Evolutionary conservation across 53 echinoderm and acorn worm species (phyloP), one percentile per base, ranked within the genome.

Genomic region (Hippasteria phrygiana): DNA sequence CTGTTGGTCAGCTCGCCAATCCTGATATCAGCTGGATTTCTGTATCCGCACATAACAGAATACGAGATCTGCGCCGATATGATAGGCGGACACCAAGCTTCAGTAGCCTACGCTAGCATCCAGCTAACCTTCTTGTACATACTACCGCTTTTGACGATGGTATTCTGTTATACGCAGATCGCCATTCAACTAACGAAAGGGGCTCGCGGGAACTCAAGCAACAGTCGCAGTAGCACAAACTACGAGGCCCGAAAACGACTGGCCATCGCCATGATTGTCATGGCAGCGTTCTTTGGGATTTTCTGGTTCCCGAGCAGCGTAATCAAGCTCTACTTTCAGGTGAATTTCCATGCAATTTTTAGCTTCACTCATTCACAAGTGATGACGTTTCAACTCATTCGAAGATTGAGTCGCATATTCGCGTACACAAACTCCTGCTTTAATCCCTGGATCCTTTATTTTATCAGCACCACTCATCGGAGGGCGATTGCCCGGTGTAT

Each of bases 371-470:
- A 51, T 0, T 31, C 41, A 10, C 31, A 48, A 2, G 4, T 70
- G 45, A 62, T 29, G 6, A 26, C 27, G 6, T 80, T 24, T 14
- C 72, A 80, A 24, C 80, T 88, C 20, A 73, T 88, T 78, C 71
- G 65, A 13, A 67, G 87, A 14, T 43, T 87, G 16, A 87, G 87
- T 53, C 87, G 79, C 26, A 35, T 91, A 11, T 88, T 88, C 28
- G 92, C 88, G 5, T 80, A 88, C 73, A 88, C 92, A 39, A 92
- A 92, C 74, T 88, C 92, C 20, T 88, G 88, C 22, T 62, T 92
- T 12, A 92, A 92, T 43, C 92, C 92, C 22, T 92, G 92, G 92
- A 66, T 92, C 64, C 74, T 92, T 16, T 92, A 92, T 36, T 80
- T 92, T 18, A 92, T 92, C 81, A 92, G 92, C 66, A 88, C 92